Percentiles rank a stretch among this genome's conserved stretches.
Conservation (phyloP, 2,888 invertebrate genomes). For the Gerris lacustris region DNA sequence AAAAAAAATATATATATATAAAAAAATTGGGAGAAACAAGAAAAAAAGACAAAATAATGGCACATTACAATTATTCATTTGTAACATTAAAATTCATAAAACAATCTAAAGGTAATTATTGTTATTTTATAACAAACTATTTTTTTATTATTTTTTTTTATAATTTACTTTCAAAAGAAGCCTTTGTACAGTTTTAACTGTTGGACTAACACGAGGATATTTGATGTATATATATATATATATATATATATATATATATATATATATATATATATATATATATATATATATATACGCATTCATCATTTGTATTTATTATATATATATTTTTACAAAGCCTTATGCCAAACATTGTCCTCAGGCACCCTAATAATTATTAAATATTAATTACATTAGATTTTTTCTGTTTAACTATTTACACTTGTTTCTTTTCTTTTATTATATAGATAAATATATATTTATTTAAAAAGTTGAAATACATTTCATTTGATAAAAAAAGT, state of each 20-base stretch:
- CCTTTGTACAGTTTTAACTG: neutral
- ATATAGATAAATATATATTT: too few species aligned
- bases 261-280: constrained; percentile 6
- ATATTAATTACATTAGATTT: too few species aligned
- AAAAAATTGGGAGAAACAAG: too few species aligned
- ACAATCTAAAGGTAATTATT: neutral
- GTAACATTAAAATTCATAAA: neutral
- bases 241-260: constrained; percentile 10
- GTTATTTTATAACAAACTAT: neutral
- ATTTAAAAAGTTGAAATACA: too few species aligned
- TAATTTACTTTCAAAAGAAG: neutral
- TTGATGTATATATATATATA: neutral
- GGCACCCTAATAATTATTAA: neutral
- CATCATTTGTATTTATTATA: neutral
- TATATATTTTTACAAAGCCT: too few species aligned
- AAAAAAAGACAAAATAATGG: too few species aligned
- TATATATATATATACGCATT: neutral
- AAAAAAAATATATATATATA: too few species aligned
- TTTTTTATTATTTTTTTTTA: neutral
- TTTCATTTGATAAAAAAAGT: too few species aligned
- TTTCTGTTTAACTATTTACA: too few species aligned
- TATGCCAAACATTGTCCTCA: neutral
- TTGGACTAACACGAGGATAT: neutral
- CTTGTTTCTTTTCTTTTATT: too few species aligned
- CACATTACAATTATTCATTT: constrained; percentile 6